A percentile compares a stretch with the other conserved stretches of the same genome.
Conservation (phyloP, 1,140 invertebrate genomes). For the Arion vulgaris region DNA sequence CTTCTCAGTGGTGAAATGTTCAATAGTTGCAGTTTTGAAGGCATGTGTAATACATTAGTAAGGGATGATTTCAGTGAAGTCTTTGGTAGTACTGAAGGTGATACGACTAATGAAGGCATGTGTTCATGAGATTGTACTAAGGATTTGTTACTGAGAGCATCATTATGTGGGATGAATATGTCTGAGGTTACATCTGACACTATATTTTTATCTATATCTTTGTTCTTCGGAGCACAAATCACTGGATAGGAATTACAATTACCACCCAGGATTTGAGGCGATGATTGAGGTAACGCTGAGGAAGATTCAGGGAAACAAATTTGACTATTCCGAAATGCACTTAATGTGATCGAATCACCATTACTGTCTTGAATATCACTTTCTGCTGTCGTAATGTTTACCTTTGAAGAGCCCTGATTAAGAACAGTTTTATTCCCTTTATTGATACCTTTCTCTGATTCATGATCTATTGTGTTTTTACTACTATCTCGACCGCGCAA, state of each 20-base stretch:
- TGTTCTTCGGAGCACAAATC: background rate
- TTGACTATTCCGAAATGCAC: background rate
- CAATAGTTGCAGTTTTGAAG: background rate
- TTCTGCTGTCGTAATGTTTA: background rate
- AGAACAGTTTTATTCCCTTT: background rate
- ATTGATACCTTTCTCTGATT: background rate
- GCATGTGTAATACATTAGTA: background rate
- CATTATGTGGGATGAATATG: background rate
- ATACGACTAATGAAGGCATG: background rate
- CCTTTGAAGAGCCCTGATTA: background rate
- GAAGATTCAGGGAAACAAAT: background rate
- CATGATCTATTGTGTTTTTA: background rate
- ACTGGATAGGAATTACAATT: background rate
- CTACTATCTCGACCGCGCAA: background rate
- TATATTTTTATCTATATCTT: background rate
- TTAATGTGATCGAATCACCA: background rate
- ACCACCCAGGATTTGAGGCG: no score
- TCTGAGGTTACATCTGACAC: background rate
- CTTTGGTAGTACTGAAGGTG: background rate
- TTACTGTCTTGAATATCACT: background rate
- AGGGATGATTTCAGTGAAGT: background rate
- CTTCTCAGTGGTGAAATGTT: background rate
- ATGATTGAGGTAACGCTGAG: background rate
- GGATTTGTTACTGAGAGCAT: background rate
- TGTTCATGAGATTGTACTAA: background rate